Base-by-base conservation (phyloP, 2,113 vertebrate genomes). In the Passer domesticus region DNA sequence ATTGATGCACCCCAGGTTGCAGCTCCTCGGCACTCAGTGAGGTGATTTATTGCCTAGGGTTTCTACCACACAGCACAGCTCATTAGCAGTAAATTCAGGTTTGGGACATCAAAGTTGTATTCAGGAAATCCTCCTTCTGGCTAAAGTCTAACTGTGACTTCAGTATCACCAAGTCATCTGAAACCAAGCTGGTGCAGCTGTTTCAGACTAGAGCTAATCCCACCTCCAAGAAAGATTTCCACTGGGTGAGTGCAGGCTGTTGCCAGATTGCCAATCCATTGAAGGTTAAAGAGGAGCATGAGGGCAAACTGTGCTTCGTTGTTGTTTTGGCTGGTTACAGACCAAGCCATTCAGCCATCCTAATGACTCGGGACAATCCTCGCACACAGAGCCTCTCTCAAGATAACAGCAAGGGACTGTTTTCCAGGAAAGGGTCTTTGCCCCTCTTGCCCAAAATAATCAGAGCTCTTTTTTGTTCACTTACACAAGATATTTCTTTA, bases 1-100 rank as follows among this genome's bases (percentile, higher is more conserved):
- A 7, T 23, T 68, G 23, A 23, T 2, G 4, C 46, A 17, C 64
- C 67, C 39, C 0, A 0, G n/a, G 24, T 67, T 53, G 35, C 31
- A 68, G 39, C 31, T 76, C 2, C 1, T 59, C 56, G 79, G 28
- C 58, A 46, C 1, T 1, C 66, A 62, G 4, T 25, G 16, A 79
- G 43, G 30, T 41, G 49, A 37, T 63, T 92, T 73, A n/a, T 77
- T 73, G 21, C 44, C 35, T 9, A 24, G 19, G 0, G 0, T 31
- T 90, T 19, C n/a, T 10, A 37, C 22, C 22, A 7, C 22, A 19
- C 39, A 70, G 66, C 44, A 33, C 23, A 72, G 24, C 30, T 81
- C 79, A 67, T 49, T 68, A 94, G 59, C 52, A 83, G 37, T 73
- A 76, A 35, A 41, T 58, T 55, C 53, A 67, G 30, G 22, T 70